Percentiles rank a stretch among this genome's conserved stretches.
These are phyloP conservation scores for Pachypsylla venusta DNA, from an alignment of 1,140 invertebrate species.

Conservation along the genomic window DNA sequence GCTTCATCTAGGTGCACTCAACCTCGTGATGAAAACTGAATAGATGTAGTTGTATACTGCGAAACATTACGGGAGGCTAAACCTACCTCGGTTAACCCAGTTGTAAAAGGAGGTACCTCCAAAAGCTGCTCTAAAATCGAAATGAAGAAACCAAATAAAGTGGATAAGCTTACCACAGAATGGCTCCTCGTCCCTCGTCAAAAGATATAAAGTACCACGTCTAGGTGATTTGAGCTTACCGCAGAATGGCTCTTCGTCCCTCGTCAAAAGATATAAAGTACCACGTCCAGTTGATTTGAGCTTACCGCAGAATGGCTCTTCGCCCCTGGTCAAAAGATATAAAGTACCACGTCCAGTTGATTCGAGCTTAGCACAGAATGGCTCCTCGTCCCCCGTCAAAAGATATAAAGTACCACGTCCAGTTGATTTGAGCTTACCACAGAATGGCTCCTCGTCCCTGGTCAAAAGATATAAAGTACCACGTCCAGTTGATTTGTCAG, in stretches of 20 bases:
- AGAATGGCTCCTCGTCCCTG: conserved; percentile 81
- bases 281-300: conserved; percentile 59
- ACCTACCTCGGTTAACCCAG: background rate
- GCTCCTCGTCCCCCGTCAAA: conserved; percentile 76
- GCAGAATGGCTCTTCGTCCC: conserved; percentile 84
- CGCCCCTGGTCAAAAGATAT: conserved; percentile 73
- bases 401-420: conserved; percentile 70
- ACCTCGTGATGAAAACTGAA: too few relatives aligned
- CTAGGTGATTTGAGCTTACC: conserved; percentile 59
- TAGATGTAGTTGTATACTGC: too few relatives aligned
- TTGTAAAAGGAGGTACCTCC: too few relatives aligned
- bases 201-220: conserved; percentile 63
- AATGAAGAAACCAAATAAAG: conserved; percentile 11
- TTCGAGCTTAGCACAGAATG: conserved; percentile 62
- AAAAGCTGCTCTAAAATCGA: conserved; percentile 1
- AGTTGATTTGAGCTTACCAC: conserved; percentile 50
- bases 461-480: conserved; percentile 74
- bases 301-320: conserved; percentile 79
- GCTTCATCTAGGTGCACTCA: too few relatives aligned
- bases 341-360: conserved; percentile 62
- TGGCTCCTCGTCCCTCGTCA: conserved; percentile 79
- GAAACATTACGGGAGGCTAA: background rate
- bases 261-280: conserved; percentile 66
- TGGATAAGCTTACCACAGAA: conserved; percentile 78
- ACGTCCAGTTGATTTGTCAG: conserved; percentile 58